Conservation (phyloP, 2,888 invertebrate species). For the Pheosia gnoma region DNA sequence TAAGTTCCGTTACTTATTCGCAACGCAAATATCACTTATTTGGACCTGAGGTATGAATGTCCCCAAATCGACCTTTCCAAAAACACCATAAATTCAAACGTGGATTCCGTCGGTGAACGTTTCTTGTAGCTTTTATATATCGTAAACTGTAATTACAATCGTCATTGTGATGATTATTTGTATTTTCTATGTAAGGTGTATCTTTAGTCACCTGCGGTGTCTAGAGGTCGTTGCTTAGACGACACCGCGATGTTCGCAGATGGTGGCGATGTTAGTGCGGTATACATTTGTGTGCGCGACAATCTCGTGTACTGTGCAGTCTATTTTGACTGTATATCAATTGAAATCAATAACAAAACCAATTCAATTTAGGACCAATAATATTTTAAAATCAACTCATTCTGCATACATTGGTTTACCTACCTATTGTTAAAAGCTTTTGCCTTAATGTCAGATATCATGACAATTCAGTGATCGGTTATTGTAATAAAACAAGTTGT, state of each 20-base stretch:
- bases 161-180: constrained; percentile 33
- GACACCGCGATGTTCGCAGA: constrained; percentile 36
- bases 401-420: neutral
- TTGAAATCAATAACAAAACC: constrained; percentile 7
- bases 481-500: neutral
- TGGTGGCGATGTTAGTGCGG: no score
- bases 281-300: constrained; percentile 55
- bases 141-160: constrained; percentile 59
- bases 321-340: constrained; percentile 29
- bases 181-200: constrained; percentile 48
- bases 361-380: neutral
- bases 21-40: constrained; percentile 16
- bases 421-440: neutral
- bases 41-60: constrained; percentile 22
- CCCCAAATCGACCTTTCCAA: constrained; percentile 57
- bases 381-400: neutral
- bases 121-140: constrained; percentile 50
- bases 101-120: constrained; percentile 38
- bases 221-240: constrained; percentile 70
- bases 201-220: constrained; percentile 67
- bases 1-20: constrained; percentile 56
- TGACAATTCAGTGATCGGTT: neutral
- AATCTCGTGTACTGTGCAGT: constrained; percentile 57
- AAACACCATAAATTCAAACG: constrained; percentile 41
- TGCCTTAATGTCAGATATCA: neutral